Conservation (phyloP, 2,797 vertebrate genomes). For the Phoeniculus purpureus region DNA sequence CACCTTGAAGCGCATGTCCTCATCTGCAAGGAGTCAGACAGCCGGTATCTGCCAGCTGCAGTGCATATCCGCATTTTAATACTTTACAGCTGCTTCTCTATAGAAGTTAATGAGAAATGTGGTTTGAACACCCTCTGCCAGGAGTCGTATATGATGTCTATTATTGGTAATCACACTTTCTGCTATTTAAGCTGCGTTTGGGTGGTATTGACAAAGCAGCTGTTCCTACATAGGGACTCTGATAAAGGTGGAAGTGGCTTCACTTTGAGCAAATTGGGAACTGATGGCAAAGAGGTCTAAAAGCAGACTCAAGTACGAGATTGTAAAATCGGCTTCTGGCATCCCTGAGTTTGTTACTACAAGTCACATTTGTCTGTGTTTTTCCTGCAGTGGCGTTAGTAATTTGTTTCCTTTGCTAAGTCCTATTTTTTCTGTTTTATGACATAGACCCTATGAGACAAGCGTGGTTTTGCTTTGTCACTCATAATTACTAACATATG, state of each 20-base stretch:
- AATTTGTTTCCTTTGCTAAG: background rate
- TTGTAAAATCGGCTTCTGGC: background rate
- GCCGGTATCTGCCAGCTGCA: constrained; percentile 56
- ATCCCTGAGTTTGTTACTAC: background rate
- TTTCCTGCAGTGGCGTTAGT: background rate
- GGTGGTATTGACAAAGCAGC: constrained; percentile 29
- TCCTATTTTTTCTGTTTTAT: background rate
- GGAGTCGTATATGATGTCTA: constrained; percentile 10
- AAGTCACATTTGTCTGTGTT: background rate
- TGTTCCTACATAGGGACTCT: background rate
- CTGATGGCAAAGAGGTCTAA: background rate
- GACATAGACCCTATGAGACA: background rate
- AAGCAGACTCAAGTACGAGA: background rate
- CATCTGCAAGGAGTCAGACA: constrained; percentile 31
- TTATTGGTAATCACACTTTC: constrained; percentile 53
- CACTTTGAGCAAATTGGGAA: background rate
- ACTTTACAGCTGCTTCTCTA: constrained; percentile 62
- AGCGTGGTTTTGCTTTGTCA: background rate
- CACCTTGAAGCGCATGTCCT: constrained; percentile 56
- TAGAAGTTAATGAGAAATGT: constrained; percentile 59
- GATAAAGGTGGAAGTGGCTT: constrained; percentile 13
- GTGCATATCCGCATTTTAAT: constrained; percentile 63
- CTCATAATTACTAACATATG: background rate
- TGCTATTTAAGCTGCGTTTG: constrained; percentile 24
- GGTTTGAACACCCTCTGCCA: constrained; percentile 37